phyloP scores from a whole-genome alignment of 2,888 invertebrate species.

The Megastigmus dorsalis region DNA sequence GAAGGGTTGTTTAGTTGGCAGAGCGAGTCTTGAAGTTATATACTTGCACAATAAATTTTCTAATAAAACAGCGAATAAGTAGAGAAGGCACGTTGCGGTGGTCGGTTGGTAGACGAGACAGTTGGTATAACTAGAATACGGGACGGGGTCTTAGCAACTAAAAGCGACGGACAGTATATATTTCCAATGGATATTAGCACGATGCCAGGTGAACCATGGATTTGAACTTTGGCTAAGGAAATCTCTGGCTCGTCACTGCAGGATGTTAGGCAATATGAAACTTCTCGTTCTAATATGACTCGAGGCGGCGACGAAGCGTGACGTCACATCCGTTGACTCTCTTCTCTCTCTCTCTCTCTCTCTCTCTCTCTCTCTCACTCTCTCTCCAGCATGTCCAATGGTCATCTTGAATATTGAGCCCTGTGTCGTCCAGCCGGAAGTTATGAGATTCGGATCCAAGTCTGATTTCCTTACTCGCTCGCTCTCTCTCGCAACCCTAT shows the following conservation, averaged over 20 bases:
- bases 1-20: no score
- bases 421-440: constrained; percentile 71
- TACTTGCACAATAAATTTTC: constrained; percentile 11
- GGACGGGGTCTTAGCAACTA: constrained; percentile 24
- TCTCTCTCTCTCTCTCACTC: no score
- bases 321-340: constrained; percentile 72
- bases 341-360: no score
- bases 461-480: constrained; percentile 50
- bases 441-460: constrained; percentile 72
- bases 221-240: constrained; percentile 61
- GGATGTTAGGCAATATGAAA: constrained; percentile 69
- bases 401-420: constrained; percentile 75
- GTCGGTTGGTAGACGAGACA: constrained; percentile 27
- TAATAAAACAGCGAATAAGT: constrained; percentile 35
- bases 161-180: constrained; percentile 45
- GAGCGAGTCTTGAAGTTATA: no score
- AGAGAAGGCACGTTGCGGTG: no score
- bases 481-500: no score
- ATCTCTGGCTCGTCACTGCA: constrained; percentile 52
- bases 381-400: constrained; percentile 63
- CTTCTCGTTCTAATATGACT: constrained; percentile 73
- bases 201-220: constrained; percentile 66
- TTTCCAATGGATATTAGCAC: constrained; percentile 67
- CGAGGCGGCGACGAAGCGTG: constrained; percentile 73
- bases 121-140: constrained; percentile 48